Conservation (phyloP, 2,113 vertebrate species). For the Percopsis transmontana region DNA sequence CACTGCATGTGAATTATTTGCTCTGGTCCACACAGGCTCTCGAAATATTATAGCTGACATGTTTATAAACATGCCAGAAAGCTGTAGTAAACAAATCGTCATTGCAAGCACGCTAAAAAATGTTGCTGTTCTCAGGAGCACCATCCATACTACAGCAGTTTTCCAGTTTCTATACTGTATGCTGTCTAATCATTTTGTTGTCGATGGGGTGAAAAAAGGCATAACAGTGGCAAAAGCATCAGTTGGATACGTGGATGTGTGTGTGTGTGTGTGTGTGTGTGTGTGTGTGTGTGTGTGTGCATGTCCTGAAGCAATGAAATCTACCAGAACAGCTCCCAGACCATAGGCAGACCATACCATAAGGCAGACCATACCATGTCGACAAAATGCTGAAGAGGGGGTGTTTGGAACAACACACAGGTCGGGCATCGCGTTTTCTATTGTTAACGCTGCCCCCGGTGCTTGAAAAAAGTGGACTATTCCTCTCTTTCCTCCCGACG, state of each 20-base stretch:
- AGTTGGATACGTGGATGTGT: not conserved
- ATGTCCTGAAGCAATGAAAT: slow-evolving; percentile 31
- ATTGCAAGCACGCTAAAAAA: not conserved
- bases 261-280: not conserved
- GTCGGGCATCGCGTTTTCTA: not conserved
- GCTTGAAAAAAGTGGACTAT: slow-evolving; percentile 34
- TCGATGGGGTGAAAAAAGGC: no score
- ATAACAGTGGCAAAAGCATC: no score
- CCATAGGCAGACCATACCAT: no score
- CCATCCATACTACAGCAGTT: not conserved
- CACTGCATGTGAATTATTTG: no score
- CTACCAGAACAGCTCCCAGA: slow-evolving; percentile 14
- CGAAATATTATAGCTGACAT: not conserved
- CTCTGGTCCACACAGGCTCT: no score
- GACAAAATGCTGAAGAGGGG: slow-evolving; percentile 5
- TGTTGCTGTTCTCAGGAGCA: not conserved
- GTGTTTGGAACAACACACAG: not conserved
- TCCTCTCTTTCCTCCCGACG: slow-evolving; percentile 41
- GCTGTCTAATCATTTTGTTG: no score
- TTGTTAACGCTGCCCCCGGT: slow-evolving; percentile 25
- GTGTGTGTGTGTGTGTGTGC: slow-evolving; percentile 16
- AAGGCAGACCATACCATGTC: slow-evolving; percentile 52
- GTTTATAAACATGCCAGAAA: not conserved
- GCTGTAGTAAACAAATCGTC: not conserved
- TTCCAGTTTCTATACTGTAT: not conserved